Percentiles rank a stretch among this genome's conserved stretches.
phyloP scores from a whole-genome alignment of 2,888 invertebrate genomes.

The Callimorpha dominula region DNA sequence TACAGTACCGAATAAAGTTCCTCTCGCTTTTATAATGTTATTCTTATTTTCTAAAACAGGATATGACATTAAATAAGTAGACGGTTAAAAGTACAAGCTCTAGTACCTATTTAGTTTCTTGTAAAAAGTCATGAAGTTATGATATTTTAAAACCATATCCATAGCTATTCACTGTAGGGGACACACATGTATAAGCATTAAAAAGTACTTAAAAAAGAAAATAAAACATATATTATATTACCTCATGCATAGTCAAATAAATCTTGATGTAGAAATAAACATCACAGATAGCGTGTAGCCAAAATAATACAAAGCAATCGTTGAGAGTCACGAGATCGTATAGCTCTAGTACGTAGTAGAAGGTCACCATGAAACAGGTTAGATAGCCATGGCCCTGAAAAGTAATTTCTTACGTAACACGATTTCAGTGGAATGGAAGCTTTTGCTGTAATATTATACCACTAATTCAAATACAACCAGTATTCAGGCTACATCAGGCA shows the following conservation, averaged over 20 bases:
- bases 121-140: no score
- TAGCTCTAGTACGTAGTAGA: conserved; percentile 66
- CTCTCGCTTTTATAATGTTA: no score
- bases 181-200: no score
- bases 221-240: conserved; percentile 35
- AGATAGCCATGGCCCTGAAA: conserved; percentile 72
- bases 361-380: conserved; percentile 65
- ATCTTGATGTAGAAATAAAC: conserved; percentile 72
- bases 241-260: conserved; percentile 75
- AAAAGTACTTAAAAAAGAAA: neutral
- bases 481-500: no score
- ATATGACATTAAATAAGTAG: no score
- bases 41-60: no score
- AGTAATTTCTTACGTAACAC: neutral
- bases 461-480: no score
- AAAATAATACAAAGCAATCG: conserved; percentile 68
- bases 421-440: neutral
- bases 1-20: no score
- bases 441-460: neutral
- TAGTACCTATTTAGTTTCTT: no score
- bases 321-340: conserved; percentile 77
- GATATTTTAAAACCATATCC: no score
- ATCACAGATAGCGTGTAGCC: conserved; percentile 72
- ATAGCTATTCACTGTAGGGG: no score
- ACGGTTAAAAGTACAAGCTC: no score